Percentiles rank a stretch among this genome's conserved stretches.
phyloP scores from a whole-genome alignment of 2,888 invertebrate species.

The Scrobipalpa atriplicella region DNA sequence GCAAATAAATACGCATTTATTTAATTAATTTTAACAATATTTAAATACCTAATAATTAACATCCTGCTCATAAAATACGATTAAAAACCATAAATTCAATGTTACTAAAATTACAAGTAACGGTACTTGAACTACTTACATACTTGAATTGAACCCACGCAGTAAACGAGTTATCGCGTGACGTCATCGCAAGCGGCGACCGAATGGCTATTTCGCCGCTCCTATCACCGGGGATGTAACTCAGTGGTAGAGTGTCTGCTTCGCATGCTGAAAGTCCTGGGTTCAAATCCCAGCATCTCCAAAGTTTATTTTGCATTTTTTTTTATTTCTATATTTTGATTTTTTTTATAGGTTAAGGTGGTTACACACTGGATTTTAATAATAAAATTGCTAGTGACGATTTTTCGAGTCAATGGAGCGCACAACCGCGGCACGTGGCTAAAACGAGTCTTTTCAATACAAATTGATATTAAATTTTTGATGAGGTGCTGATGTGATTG shows the following conservation, averaged over 20 bases:
- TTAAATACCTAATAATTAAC: too few relatives aligned
- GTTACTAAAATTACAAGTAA: too few relatives aligned
- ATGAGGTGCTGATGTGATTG: conserved; percentile 42
- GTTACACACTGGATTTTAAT: neutral
- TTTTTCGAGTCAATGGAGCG: conserved; percentile 61
- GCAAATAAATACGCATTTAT: too few relatives aligned
- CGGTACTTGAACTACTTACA: too few relatives aligned
- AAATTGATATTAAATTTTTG: conserved; percentile 28
- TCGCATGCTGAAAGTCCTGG: conserved; percentile 86
- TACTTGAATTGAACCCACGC: neutral
- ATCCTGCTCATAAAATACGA: too few relatives aligned
- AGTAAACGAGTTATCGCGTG: conserved; percentile 23
- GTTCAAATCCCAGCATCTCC: conserved; percentile 86
- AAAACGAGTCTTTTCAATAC: conserved; percentile 29
- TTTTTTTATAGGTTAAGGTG: conserved; percentile 14
- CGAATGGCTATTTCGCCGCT: conserved; percentile 34
- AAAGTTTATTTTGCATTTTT: conserved; percentile 39
- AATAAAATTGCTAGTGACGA: conserved; percentile 33
- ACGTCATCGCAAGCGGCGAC: conserved; percentile 27
- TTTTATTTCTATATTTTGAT: conserved; percentile 3
- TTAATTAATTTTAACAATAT: too few relatives aligned
- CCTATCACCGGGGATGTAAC: conserved; percentile 66
- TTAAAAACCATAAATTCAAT: too few relatives aligned
- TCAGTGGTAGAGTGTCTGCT: conserved; percentile 85
- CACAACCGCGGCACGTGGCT: conserved; percentile 53